Evolutionary conservation across 2,888 invertebrate genomes (phyloP).

Genomic region (Brenthis hecate): DNA sequence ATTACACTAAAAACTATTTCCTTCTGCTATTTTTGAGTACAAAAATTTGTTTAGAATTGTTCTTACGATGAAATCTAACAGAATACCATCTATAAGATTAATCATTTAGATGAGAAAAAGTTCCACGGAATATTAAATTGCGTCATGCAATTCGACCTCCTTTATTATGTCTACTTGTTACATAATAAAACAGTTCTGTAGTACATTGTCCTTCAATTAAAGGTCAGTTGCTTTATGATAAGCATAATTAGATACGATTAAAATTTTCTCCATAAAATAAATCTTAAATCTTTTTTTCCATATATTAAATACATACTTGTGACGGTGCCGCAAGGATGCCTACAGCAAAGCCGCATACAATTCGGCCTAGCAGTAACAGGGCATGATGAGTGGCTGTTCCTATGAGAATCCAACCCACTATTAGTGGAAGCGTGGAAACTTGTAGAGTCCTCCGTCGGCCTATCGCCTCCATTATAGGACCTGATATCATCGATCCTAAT

Average conservation of each 20-base stretch:
- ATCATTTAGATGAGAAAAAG: neutral
- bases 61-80: neutral
- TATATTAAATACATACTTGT: conserved; percentile 77
- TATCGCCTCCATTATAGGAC: conserved; percentile 86
- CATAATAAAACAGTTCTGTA: neutral
- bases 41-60: neutral
- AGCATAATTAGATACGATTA: too few species aligned
- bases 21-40: neutral
- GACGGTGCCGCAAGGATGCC: conserved; percentile 88
- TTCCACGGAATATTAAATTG: neutral
- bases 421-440: conserved; percentile 84
- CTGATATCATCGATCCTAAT: conserved; percentile 87
- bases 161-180: conserved; percentile 5
- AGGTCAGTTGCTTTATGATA: too few species aligned
- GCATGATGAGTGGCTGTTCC: conserved; percentile 82
- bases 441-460: conserved; percentile 86
- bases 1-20: too few species aligned
- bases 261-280: too few species aligned
- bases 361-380: conserved; percentile 84
- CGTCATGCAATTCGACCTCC: conserved; percentile 1
- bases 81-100: neutral
- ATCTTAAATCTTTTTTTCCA: too few species aligned
- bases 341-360: conserved; percentile 87
- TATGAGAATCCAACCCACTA: conserved; percentile 86
- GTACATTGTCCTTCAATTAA: too few species aligned